Evolutionary conservation across 2,113 vertebrate species (phyloP), one percentile per base, ranked within the genome.

Genomic region (Stigmatopora nigra): DNA sequence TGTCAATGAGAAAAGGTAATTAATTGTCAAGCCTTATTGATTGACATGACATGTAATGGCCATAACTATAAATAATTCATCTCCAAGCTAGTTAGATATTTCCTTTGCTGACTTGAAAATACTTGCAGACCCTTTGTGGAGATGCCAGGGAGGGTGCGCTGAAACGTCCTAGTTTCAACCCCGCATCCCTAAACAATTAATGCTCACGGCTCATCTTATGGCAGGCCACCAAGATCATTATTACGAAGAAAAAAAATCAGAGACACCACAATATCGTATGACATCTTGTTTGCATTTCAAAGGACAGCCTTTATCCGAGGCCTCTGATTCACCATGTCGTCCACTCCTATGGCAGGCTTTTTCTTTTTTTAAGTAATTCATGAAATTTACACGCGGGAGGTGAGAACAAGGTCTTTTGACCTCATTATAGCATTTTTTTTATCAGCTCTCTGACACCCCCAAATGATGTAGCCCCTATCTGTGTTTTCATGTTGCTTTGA

Each of bases 391-490:
- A 84, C 87, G 82, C 20, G 77, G 81, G 87, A 90, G 84, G 84
- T 84, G 76, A 87, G 88, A 89, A 84, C 76, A 87, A 82, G 82
- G 84, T 87, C 82, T 83, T 87, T 86, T 69, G 56, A 63, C 76
- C 86, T 90, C 86, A 86, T 90, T 90, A 88, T 61, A 75, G 72
- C 62, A 67, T 70, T 80, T 85, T 86, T 89, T 91, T 90, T 88
- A 83, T n/a, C 72, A 77, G 78, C 84, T 87, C 89, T 80, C 80
- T 89, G 88, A 87, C 85, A 88, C 87, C 86, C 87, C 81, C 73
- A 78, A 83, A 86, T 80, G 76, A 86, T 2, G 31, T 64, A 52
- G 65, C 38, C 67, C 68, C 63, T n/a, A 57, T 69, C 67, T 31
- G 3, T 31, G 25, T 71, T 77, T 79, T 78, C 63, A 81, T 86